Evolutionary conservation across 2,113 vertebrate species (phyloP).

Genomic region (Mus pahari): DNA sequence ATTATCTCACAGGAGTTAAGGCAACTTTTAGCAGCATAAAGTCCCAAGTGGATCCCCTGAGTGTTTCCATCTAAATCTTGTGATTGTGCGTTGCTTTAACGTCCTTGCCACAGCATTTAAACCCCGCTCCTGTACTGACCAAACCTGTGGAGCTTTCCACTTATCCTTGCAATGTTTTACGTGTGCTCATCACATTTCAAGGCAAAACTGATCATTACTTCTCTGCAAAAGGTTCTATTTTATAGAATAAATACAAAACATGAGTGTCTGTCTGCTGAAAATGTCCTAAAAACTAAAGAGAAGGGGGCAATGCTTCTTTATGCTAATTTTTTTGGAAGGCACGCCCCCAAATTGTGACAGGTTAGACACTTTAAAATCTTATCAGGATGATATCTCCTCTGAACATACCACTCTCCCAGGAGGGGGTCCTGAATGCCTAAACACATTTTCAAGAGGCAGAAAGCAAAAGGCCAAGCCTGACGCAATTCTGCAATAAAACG

Average conservation of each 20-base stretch:
- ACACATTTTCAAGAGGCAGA: slow-evolving; percentile 38
- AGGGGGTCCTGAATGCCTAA: background rate
- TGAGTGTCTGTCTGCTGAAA: background rate
- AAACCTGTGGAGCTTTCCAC: slow-evolving; percentile 19
- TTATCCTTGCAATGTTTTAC: slow-evolving; percentile 5
- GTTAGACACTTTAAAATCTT: background rate
- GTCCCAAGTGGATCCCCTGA: background rate
- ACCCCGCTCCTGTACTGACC: background rate
- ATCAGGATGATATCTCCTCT: background rate
- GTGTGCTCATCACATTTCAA: background rate
- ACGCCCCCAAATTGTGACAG: background rate
- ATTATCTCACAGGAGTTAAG: slow-evolving; percentile 7
- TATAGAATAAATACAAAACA: background rate
- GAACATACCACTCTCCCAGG: background rate
- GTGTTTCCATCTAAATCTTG: slow-evolving; percentile 21
- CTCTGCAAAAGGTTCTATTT: background rate
- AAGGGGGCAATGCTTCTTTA: background rate
- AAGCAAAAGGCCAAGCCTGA: slow-evolving; percentile 6
- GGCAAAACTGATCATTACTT: background rate
- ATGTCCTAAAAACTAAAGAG: background rate
- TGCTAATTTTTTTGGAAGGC: slow-evolving; percentile 31
- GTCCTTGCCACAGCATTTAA: background rate
- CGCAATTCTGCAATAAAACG: background rate
- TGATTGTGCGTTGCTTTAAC: slow-evolving; percentile 66
- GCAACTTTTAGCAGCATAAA: slow-evolving; percentile 30